These are phyloP conservation scores for Cephus cinctus DNA, from an alignment of 1,140 invertebrate species.

Conservation along the genomic window DNA sequence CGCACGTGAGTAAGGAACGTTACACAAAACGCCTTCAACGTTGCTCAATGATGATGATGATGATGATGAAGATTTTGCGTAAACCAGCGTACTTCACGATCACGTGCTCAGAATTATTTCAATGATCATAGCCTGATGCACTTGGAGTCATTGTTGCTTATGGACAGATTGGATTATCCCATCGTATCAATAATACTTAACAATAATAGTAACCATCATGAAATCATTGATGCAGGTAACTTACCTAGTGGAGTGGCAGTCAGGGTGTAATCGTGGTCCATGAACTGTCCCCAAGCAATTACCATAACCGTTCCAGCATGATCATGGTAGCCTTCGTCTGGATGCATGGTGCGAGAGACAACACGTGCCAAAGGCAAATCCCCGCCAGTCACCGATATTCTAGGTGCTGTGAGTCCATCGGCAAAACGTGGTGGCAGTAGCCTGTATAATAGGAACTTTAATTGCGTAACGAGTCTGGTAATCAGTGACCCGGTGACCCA, in stretches of 20 bases:
- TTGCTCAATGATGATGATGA: too few relatives aligned
- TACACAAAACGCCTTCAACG: too few relatives aligned
- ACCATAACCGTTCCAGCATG: constrained; percentile 93
- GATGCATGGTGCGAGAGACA: constrained; percentile 86
- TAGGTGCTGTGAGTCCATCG: constrained; percentile 79
- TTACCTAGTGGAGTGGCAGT: constrained; percentile 83
- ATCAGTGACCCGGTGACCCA: too few relatives aligned
- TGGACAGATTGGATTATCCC: neutral
- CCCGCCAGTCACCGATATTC: constrained; percentile 71
- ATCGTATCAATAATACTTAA: neutral
- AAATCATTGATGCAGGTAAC: constrained; percentile 10
- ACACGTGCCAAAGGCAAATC: constrained; percentile 77
- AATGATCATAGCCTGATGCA: too few relatives aligned
- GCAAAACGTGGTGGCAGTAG: constrained; percentile 76
- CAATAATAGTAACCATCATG: neutral
- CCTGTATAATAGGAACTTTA: constrained; percentile 52
- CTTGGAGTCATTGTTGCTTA: too few relatives aligned
- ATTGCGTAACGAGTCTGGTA: too few relatives aligned
- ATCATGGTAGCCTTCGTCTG: constrained; percentile 88
- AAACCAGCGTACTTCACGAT: too few relatives aligned
- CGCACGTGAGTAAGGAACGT: too few relatives aligned
- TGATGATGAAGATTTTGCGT: too few relatives aligned
- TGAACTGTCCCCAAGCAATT: constrained; percentile 92
- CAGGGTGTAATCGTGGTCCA: constrained; percentile 91
- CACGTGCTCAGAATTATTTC: too few relatives aligned